Percentiles rank a stretch among this genome's conserved stretches.
These are phyloP conservation scores for Asarcornis scutulata DNA, from an alignment of 2,113 vertebrate genomes.

Conservation along the genomic window DNA sequence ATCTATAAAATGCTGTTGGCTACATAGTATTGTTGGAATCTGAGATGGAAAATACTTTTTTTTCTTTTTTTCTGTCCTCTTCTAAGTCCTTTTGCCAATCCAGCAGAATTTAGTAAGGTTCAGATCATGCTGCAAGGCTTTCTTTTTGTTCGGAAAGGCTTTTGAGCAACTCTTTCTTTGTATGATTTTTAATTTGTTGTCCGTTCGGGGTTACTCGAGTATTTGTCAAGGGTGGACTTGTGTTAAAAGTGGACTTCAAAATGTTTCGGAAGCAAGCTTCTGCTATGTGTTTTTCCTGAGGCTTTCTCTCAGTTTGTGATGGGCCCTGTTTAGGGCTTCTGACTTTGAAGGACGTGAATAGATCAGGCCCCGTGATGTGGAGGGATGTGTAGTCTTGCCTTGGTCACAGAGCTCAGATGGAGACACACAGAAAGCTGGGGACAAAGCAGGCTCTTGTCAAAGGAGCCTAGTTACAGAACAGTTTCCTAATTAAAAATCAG, in stretches of 20 bases:
- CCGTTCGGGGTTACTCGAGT: neutral
- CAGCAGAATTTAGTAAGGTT: constrained; percentile 32
- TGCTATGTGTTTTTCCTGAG: neutral
- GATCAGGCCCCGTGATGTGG: rapidly evolving
- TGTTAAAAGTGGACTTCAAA: neutral
- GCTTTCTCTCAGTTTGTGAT: neutral
- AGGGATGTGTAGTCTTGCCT: neutral
- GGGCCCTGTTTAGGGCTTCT: neutral
- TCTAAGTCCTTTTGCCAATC: constrained; percentile 18
- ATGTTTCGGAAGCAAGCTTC: neutral
- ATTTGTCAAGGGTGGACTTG: neutral
- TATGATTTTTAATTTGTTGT: neutral
- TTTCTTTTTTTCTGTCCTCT: neutral
- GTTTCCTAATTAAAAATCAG: neutral
- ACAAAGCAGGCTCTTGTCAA: neutral
- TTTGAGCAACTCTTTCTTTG: neutral
- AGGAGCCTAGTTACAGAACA: neutral
- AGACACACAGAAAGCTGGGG: neutral
- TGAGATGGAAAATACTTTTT: constrained; percentile 52
- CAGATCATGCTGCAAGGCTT: constrained; percentile 4
- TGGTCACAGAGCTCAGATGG: neutral
- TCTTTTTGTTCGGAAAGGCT: constrained; percentile 1
- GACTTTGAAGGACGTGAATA: neutral
- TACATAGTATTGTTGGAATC: constrained; percentile 48
- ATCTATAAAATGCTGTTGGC: constrained; percentile 58